Evolutionary conservation across 53 echinoderm and acorn worm species (phyloP).

Genomic region (Actinopyga echinites): DNA sequence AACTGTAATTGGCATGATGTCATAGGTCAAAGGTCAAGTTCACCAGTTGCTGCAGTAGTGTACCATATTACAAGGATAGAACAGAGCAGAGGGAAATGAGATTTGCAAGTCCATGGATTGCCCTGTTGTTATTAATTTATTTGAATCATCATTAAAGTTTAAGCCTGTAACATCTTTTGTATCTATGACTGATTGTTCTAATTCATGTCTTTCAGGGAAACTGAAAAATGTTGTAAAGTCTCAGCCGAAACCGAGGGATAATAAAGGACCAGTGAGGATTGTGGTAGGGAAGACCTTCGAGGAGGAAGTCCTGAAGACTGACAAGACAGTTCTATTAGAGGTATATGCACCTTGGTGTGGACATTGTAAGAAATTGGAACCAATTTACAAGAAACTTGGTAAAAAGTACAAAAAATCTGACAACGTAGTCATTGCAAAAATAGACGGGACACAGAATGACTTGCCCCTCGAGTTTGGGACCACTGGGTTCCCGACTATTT

Average conservation of each 20-base stretch:
- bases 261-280: conserved; percentile 82
- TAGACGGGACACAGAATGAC: conserved; percentile 95
- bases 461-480: conserved; percentile 48
- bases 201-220: conserved; percentile 56
- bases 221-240: conserved; percentile 91
- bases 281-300: conserved; percentile 91
- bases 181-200: background rate
- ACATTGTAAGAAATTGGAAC: conserved; percentile 97
- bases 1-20: no score
- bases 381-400: conserved; percentile 88
- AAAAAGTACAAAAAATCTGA: conserved; percentile 81
- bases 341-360: conserved; percentile 99
- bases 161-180: no score
- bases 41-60: no score
- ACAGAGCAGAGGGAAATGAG: no score
- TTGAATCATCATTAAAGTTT: background rate
- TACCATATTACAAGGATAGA: no score
- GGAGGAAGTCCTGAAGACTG: conserved; percentile 72
- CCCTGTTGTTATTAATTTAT: no score
- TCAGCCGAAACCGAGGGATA: conserved; percentile 85
- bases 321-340: conserved; percentile 85
- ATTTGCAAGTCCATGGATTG: no score
- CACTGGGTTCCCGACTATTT: conserved; percentile 87
- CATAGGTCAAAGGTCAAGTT: no score
- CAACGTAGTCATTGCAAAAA: conserved; percentile 84